Conservation (phyloP, 1,140 invertebrate genomes). For the Danaus plexippus region DNA sequence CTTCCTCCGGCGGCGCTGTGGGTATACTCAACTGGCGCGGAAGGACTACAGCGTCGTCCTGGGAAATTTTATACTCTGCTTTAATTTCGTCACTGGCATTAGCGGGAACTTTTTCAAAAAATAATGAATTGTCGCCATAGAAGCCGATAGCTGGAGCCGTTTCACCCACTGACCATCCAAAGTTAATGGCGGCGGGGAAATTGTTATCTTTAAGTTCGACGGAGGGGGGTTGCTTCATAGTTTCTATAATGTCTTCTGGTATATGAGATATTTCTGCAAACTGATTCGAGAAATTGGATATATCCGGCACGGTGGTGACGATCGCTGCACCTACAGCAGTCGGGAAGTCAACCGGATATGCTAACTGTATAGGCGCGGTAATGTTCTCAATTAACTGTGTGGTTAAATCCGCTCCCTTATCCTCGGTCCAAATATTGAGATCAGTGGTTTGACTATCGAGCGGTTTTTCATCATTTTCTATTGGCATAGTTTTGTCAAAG, state of each 20-base stretch:
- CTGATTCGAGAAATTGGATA: constrained; percentile 24
- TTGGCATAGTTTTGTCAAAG: constrained; percentile 2
- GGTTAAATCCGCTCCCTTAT: constrained; percentile 49
- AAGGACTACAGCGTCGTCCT: constrained; percentile 33
- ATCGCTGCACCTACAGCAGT: constrained; percentile 17
- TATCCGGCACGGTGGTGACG: constrained; percentile 21
- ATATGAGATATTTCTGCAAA: constrained; percentile 43
- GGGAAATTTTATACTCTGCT: constrained; percentile 41
- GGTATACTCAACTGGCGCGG: constrained; percentile 41
- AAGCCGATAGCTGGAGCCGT: constrained; percentile 7
- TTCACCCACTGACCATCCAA: constrained; percentile 36
- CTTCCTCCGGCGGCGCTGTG: constrained; percentile 47
- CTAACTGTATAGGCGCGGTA: constrained; percentile 55
- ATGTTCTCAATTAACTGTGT: constrained; percentile 59
- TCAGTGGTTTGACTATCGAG: constrained; percentile 30
- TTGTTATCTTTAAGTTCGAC: constrained; percentile 35
- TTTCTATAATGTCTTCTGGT: constrained; percentile 47
- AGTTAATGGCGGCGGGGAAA: constrained; percentile 23
- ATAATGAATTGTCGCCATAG: constrained; percentile 31
- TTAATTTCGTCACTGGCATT: constrained; percentile 57
- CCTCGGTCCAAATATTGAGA: constrained; percentile 50
- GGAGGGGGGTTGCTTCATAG: constrained; percentile 42
- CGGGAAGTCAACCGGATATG: constrained; percentile 45
- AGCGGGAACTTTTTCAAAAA: constrained; percentile 44
- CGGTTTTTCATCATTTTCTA: constrained; percentile 10